These are phyloP conservation scores for Theristicus caerulescens DNA, from an alignment of 2,113 vertebrate species.

Conservation along the genomic window DNA sequence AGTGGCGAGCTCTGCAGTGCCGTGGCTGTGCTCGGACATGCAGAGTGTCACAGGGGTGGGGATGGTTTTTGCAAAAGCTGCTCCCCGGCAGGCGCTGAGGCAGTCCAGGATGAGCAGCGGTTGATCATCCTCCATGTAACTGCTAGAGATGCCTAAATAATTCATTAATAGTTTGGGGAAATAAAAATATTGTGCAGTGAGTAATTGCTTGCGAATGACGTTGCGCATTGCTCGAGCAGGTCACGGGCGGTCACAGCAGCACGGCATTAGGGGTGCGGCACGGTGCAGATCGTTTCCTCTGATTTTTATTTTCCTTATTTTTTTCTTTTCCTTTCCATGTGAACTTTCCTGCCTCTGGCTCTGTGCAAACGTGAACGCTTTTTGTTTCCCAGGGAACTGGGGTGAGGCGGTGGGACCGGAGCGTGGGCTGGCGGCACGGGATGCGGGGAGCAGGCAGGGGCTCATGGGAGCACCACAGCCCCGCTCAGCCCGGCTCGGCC, in stretches of 20 bases:
- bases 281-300: background rate
- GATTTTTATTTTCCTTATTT: background rate
- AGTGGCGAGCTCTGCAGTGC: background rate
- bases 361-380: background rate
- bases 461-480: background rate
- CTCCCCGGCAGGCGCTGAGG: background rate
- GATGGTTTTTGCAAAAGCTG: background rate
- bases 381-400: background rate
- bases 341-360: background rate
- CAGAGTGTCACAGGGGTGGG: fast-evolving
- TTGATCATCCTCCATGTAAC: background rate
- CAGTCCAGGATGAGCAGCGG: background rate
- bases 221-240: background rate
- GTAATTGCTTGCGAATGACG: background rate
- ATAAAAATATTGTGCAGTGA: conserved; percentile 32
- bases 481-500: fast-evolving
- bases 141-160: conserved; percentile 50
- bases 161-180: conserved; percentile 45
- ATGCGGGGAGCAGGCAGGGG: background rate
- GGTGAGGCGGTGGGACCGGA: background rate
- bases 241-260: background rate
- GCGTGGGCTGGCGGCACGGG: background rate
- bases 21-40: fast-evolving
- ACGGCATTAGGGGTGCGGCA: fast-evolving
- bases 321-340: background rate